Evolutionary conservation across 2,888 invertebrate species (phyloP), one percentile per base, ranked within the genome.

Genomic region (Sepioteuthis lessoniana): DNA sequence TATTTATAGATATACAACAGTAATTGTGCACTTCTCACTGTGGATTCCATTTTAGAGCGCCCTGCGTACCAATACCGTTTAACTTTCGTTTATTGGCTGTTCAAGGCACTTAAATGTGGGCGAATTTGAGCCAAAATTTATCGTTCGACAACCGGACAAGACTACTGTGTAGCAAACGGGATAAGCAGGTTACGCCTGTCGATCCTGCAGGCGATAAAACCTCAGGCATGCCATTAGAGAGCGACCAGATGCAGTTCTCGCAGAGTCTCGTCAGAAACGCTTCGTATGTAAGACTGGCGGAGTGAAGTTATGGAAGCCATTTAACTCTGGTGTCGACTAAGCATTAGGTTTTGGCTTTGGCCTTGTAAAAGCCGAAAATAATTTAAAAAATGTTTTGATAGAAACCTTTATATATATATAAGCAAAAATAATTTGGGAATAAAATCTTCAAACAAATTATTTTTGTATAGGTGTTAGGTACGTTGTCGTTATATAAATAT

Each of bases 141-240:
- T 76, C 76, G 76, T 76, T n/a, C 35, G 76, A 16, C 35, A n/a
- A 35, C n/a, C 76, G 76, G n/a, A 76, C n/a, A n/a, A 76, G n/a
- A n/a, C 19, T n/a, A 76, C n/a, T 13, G n/a, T n/a, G 16, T 76
- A 13, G n/a, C 76, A 76, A 76, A 76, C 76, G 16, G n/a, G 76
- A 76, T 76, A 76, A 76, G 76, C 76, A 76, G 76, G 76, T 76
- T 76, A 76, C 76, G 76, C n/a, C 76, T 76, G 76, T 76, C 76
- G n/a, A 76, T 76, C 76, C 76, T 35, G n/a, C 4, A 10, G 76
- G 76, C 76, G 76, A 76, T 76, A 76, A 76, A 76, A 76, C 76
- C 76, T n/a, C 35, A 35, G n/a, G n/a, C 76, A 76, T n/a, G 76
- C 76, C n/a, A 76, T 76, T 76, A 76, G 76, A 13, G 76, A 13